Percentiles rank a stretch among this genome's conserved stretches.
Evolutionary conservation across 2,113 vertebrate species (phyloP).

Genomic region (Serinus canaria): DNA sequence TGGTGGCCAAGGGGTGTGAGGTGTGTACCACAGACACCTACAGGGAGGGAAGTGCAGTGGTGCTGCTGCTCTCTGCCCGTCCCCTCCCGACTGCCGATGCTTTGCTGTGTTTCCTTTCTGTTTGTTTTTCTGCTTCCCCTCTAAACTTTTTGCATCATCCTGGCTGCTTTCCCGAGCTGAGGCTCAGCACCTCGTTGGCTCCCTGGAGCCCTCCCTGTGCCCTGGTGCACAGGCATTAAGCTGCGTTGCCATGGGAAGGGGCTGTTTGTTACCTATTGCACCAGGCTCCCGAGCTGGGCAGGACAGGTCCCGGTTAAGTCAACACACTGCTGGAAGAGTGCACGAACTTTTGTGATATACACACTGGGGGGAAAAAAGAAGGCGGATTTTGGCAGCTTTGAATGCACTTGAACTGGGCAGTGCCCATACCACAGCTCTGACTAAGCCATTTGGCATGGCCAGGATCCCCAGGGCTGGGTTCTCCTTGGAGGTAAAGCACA

Average conservation of each 20-base stretch:
- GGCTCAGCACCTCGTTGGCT: neutral
- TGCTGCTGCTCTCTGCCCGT: neutral
- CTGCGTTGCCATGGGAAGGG: slow-evolving; percentile 60
- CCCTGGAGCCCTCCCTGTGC: neutral
- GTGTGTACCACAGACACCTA: neutral
- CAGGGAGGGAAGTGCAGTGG: neutral
- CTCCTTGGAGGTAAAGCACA: slow-evolving; percentile 13
- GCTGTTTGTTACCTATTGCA: slow-evolving; percentile 47
- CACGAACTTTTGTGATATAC: slow-evolving; percentile 52
- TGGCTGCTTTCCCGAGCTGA: slow-evolving; percentile 53
- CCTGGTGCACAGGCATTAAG: neutral
- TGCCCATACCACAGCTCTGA: slow-evolving; percentile 66
- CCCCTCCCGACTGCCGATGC: neutral
- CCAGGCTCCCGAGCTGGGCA: neutral
- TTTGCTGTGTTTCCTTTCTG: slow-evolving; percentile 51
- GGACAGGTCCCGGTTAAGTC: slow-evolving; percentile 6
- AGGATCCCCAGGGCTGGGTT: slow-evolving; percentile 32
- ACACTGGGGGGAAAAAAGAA: neutral
- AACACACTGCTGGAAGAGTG: slow-evolving; percentile 24
- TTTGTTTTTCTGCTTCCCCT: slow-evolving; percentile 69
- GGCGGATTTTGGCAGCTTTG: slow-evolving; percentile 51
- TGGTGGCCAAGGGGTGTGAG: neutral
- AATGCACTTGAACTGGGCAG: slow-evolving; percentile 57
- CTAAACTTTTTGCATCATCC: slow-evolving; percentile 70
- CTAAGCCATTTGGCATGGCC: slow-evolving; percentile 31